Conservation (phyloP, 92 coral and sea anemone genomes). For the Pocillopora meandrina region DNA sequence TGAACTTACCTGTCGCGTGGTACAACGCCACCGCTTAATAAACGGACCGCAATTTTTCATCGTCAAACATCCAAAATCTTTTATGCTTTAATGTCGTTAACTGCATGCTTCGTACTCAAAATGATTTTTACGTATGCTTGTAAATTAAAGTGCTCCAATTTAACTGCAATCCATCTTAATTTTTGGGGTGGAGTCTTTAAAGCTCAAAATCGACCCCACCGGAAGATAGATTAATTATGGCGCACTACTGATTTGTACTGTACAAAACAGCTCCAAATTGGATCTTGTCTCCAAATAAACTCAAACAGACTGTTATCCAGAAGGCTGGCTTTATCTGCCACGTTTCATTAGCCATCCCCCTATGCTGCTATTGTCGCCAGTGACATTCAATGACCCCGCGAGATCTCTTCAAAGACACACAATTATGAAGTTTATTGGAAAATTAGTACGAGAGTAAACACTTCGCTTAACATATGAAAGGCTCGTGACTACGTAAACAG, state of each 20-base stretch:
- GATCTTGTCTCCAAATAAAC: slow-evolving; percentile 22
- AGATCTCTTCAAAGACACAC: slow-evolving; percentile 37
- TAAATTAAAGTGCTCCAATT: slow-evolving; percentile 21
- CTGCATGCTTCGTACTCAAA: neutral
- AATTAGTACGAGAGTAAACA: slow-evolving; percentile 44
- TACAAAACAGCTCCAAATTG: slow-evolving; percentile 21
- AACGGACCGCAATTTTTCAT: neutral
- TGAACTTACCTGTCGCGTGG: neutral
- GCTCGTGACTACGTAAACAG: neutral
- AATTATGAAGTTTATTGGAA: slow-evolving; percentile 51
- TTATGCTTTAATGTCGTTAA: neutral
- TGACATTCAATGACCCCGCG: slow-evolving; percentile 17
- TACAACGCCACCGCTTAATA: neutral
- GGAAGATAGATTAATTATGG: slow-evolving; percentile 31
- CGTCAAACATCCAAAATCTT: neutral
- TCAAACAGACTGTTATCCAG: neutral
- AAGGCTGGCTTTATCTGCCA: neutral
- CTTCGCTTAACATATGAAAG: neutral
- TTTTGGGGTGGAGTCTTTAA: slow-evolving; percentile 37
- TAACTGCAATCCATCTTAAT: slow-evolving; percentile 53
- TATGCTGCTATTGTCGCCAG: neutral
- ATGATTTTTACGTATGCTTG: neutral
- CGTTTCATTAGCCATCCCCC: neutral
- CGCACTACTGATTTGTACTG: slow-evolving; percentile 28
- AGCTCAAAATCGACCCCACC: slow-evolving; percentile 42